Evolutionary conservation across 2,797 vertebrate species (phyloP).

Genomic region (Sebastes variabilis): DNA sequence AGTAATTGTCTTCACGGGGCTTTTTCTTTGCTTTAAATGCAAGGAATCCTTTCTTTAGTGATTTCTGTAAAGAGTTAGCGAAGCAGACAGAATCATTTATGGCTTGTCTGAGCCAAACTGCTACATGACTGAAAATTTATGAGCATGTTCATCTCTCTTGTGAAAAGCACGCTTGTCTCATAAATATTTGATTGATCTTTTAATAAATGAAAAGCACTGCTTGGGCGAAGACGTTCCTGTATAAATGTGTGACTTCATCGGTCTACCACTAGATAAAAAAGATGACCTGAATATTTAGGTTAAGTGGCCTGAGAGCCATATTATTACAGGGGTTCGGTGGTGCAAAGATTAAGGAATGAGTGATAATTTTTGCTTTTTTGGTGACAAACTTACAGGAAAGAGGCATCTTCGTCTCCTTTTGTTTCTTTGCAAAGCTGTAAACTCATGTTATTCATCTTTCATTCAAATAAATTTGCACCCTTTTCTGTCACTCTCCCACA

Average conservation of each 20-base stretch:
- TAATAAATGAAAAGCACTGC: constrained; percentile 65
- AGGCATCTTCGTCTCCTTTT: not conserved
- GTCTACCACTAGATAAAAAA: not conserved
- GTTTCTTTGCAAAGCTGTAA: not conserved
- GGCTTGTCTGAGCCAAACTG: constrained; percentile 10
- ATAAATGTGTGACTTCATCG: constrained; percentile 32
- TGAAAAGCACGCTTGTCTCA: constrained; percentile 39
- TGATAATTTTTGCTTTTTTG: not conserved
- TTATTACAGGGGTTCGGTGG: not conserved
- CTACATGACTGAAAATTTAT: constrained; percentile 36
- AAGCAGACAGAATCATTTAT: constrained; percentile 58
- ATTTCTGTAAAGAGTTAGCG: constrained; percentile 18
- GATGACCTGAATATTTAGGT: constrained; percentile 31
- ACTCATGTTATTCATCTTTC: not conserved
- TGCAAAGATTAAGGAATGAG: not conserved
- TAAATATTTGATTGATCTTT: constrained; percentile 73
- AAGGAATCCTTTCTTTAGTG: constrained; percentile 3
- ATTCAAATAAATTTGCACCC: constrained; percentile 4
- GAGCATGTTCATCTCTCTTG: constrained; percentile 35
- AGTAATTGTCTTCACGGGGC: constrained; percentile 28
- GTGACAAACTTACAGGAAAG: not conserved
- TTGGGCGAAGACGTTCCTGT: constrained; percentile 29
- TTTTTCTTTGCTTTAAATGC: constrained; percentile 39
- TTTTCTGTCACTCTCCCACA: constrained; percentile 15
- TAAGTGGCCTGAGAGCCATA: not conserved